These are phyloP conservation scores for Drosophila mayri DNA, from an alignment of 1,140 invertebrate species.

Conservation along the genomic window DNA sequence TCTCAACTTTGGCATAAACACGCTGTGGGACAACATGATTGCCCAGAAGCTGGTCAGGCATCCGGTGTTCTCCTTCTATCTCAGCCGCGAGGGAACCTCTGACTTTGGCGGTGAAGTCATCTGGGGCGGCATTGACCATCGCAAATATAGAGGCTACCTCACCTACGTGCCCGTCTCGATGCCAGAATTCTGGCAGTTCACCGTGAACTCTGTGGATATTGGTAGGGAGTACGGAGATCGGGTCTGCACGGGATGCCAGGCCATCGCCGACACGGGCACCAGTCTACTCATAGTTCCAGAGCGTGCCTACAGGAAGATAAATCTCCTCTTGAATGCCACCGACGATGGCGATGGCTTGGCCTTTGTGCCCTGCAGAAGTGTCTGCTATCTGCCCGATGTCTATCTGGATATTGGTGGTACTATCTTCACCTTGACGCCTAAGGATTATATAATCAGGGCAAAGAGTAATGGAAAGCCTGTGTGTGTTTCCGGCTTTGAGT, in stretches of 20 bases:
- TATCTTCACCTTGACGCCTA: conserved; percentile 90
- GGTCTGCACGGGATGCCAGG: conserved; percentile 90
- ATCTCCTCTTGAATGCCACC: conserved; percentile 83
- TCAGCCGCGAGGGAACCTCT: conserved; percentile 35
- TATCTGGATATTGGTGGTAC: conserved; percentile 91
- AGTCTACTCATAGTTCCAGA: conserved; percentile 97
- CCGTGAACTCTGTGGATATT: conserved; percentile 50
- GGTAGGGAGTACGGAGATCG: conserved; percentile 15
- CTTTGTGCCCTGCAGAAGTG: conserved; percentile 90
- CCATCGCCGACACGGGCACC: conserved; percentile 99
- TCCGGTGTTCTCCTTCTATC: conserved; percentile 98
- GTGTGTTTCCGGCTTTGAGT: conserved; percentile 90
- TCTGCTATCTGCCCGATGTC: conserved; percentile 92
- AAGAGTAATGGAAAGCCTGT: conserved; percentile 87
- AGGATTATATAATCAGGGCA: conserved; percentile 95
- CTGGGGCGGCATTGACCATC: conserved; percentile 72
- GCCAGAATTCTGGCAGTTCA: conserved; percentile 82
- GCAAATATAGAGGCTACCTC: conserved; percentile 54
- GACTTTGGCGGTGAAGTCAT: conserved; percentile 67
- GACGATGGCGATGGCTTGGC: conserved; percentile 91
- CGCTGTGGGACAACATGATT: conserved; percentile 98
- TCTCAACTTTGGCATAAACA: conserved; percentile 93
- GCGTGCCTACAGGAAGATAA: conserved; percentile 91
- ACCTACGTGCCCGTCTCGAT: conserved; percentile 76
- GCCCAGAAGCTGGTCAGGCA: conserved; percentile 91